Base-by-base conservation (phyloP, 2,888 invertebrate species). In the Mylabris sibirica region DNA sequence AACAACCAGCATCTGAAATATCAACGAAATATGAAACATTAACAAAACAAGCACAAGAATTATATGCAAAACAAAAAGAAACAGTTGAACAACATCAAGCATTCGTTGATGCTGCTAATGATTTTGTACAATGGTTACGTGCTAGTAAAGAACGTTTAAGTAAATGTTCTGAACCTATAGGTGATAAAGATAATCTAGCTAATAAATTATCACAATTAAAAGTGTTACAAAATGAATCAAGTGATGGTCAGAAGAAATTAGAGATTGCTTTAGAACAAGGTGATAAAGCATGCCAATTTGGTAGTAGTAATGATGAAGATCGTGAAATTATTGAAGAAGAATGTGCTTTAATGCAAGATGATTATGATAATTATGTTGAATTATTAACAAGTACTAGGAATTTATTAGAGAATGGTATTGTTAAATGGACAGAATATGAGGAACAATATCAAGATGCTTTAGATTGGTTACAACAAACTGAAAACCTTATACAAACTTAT, bases 361-460 rank as follows among this genome's bases (percentile, higher is more conserved):
- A 97, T 83, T 96, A 93, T 82, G 96, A 96, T 84, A 92, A 90
- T 71, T 86, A 84, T 81, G 91, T 92, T 59, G 95, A 95, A 77
- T 91, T 92, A 69, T 85, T 96, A 5, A 92, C 90, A 77, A 92
- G 90, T 77, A 93, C 94, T 2, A 96, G 95, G 86, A 89, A 90
- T 74, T 86, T 93, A 53, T 87, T 97, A 62, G 96, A 97, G 85
- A 90, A 92, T 72, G 96, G 95, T 78, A 94, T 96, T 80, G 95
- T 95, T 0, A 95, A 95, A 83, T 96, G 96, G 96, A 95, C 94
- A 0, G 96, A 96, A 84, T 97, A 96, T 82, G 96, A 96, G 86
- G 95, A 96, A 84, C 94, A 95, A 80, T 95, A 94, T 83, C 92
- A 92, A 79, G 95, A 96, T 85, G 95, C 96, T 72, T 87, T 93